phyloP scores from a whole-genome alignment of 2,888 invertebrate genomes.

The Coenonympha glycerion region DNA sequence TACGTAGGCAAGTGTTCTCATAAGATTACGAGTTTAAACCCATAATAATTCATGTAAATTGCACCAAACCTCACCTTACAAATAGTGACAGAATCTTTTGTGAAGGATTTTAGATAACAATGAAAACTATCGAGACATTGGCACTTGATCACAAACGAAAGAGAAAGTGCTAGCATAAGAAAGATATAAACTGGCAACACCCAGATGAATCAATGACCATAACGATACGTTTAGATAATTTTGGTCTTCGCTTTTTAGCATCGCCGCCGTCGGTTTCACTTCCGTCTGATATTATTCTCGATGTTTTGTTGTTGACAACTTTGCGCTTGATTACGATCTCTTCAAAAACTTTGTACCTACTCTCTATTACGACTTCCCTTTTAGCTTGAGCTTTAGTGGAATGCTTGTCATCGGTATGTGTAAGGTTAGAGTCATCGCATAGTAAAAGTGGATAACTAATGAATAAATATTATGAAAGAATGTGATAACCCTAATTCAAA shows the following conservation, averaged over 20 bases:
- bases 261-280: slow-evolving; percentile 2
- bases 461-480: no score
- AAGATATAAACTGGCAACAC: slow-evolving; percentile 6
- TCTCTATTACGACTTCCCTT: no score
- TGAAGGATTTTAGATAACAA: slow-evolving; percentile 11
- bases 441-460: no score
- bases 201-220: slow-evolving; percentile 16
- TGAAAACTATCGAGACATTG: slow-evolving; percentile 15
- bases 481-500: no score
- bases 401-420: no score
- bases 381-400: no score
- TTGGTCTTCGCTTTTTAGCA: background rate
- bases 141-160: slow-evolving; percentile 23
- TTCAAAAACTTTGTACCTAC: background rate
- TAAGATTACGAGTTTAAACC: no score
- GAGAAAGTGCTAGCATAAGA: slow-evolving; percentile 30
- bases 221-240: slow-evolving; percentile 13
- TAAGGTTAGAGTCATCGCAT: no score
- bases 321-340: background rate
- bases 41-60: background rate
- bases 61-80: background rate
- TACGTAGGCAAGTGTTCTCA: no score
- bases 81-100: slow-evolving; percentile 10
- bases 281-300: background rate
- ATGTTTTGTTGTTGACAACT: background rate